These are phyloP conservation scores for Harpalus rufipes DNA, from an alignment of 2,888 invertebrate genomes.

Conservation along the genomic window DNA sequence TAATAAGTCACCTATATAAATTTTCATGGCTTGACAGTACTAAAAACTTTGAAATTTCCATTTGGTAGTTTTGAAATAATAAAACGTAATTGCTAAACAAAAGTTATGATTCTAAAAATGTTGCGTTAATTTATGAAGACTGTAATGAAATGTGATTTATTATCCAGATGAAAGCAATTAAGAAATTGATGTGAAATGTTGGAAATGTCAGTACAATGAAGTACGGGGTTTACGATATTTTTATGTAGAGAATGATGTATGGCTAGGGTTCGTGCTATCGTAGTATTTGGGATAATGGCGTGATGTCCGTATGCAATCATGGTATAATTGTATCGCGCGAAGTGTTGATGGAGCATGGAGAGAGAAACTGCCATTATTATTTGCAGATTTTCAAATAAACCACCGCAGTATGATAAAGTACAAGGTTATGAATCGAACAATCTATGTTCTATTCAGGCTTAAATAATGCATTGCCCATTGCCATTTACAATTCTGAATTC, in stretches of 20 bases:
- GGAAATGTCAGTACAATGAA: constrained; percentile 5
- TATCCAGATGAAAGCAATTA: constrained; percentile 6
- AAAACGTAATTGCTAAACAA: not conserved
- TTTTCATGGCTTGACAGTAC: not conserved
- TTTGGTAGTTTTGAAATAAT: not conserved
- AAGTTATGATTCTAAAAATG: constrained; percentile 3
- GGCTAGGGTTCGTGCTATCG: constrained; percentile 7
- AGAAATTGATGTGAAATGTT: constrained; percentile 2
- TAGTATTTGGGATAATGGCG: constrained; percentile 9
- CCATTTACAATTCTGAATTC: not conserved
- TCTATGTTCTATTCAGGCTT: not conserved
- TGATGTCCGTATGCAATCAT: constrained; percentile 22
- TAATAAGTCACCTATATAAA: constrained; percentile 6
- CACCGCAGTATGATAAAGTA: constrained; percentile 4
- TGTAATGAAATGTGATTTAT: constrained; percentile 6
- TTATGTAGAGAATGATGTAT: constrained; percentile 6
- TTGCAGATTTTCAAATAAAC: constrained; percentile 27
- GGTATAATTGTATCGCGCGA: constrained; percentile 14
- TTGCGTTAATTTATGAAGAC: constrained; percentile 6
- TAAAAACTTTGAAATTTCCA: not conserved
- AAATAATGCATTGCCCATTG: not conserved
- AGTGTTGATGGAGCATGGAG: constrained; percentile 18
- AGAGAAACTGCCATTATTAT: constrained; percentile 14
- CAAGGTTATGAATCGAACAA: constrained; percentile 2
- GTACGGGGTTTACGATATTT: not conserved